Base-by-base conservation (phyloP, 2,113 vertebrate genomes). In the Puntigrus tetrazona region DNA sequence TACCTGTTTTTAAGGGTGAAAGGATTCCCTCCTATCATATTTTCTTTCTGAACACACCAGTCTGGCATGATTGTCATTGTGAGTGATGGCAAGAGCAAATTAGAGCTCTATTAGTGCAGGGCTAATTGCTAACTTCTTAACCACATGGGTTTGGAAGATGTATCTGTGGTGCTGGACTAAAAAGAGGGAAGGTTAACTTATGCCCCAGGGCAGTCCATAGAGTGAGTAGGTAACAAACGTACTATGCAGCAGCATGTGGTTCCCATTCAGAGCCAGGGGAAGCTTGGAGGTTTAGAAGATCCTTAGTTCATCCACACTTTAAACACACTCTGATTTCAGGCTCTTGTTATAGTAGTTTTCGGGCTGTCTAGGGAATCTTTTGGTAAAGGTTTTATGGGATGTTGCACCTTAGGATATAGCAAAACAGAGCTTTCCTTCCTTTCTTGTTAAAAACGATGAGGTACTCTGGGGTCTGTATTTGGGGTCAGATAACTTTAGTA, bases 11-110 rank as follows among this genome's bases (percentile, higher is more conserved):
- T 77, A 77, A 25, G 36, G 45, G 59, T 50, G 18, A 79, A 75
- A 84, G 77, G 75, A 83, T 86, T 86, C 85, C 85, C 85, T 52
- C 38, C 52, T 52, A 75, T 52, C 65, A 7, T 50, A 52, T 78
- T 70, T 29, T 43, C 78, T 63, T 52, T 63, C 65, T 25, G 74
- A 20, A 25, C 20, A 75, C 52, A 63, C 29, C 3, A 38, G 22
- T 29, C 36, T 69, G 80, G 85, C 70, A 18, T 34, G 43, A 25
- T 20, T 45, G 81, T 41, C 31, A 65, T 34, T 10, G 34, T 86
- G 63, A 45, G 38, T 72, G 74, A 78, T 50, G 78, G 75, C 16
- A 67, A 43, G 43, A 31, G 72, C 55, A 36, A 73, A 84, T 41
- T 59, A 36, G 47, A 27, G 29, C 29, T 76, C 59, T 82, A 79